phyloP scores from a whole-genome alignment of 2,888 invertebrate species.

The Temnothorax ravouxi region DNA sequence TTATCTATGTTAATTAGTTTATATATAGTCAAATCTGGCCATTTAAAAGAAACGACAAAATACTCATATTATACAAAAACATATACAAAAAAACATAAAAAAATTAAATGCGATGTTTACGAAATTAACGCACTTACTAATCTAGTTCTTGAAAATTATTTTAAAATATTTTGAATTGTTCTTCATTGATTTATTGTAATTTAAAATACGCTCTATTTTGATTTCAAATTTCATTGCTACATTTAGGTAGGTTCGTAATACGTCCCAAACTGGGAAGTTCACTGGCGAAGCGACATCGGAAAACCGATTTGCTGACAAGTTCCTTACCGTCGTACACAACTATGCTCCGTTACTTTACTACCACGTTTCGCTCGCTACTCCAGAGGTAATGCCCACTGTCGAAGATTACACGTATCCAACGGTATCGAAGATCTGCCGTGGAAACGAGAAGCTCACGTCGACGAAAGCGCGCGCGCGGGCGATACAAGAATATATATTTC shows the following conservation, averaged over 20 bases:
- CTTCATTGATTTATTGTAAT: neutral
- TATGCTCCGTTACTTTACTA: constrained; percentile 48
- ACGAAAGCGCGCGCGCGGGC: constrained; percentile 24
- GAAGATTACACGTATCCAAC: constrained; percentile 57
- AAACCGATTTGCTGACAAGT: constrained; percentile 54
- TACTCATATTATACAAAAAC: neutral
- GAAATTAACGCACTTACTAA: neutral
- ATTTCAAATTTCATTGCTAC: constrained; percentile 17
- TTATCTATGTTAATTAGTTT: neutral
- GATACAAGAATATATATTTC: constrained; percentile 56
- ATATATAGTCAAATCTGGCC: neutral
- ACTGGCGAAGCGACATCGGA: constrained; percentile 32
- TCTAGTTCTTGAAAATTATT: neutral
- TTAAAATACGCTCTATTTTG: neutral
- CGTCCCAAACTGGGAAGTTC: neutral
- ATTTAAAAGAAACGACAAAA: neutral
- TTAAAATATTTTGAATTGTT: neutral
- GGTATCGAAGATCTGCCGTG: constrained; percentile 43
- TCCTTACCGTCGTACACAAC: constrained; percentile 42
- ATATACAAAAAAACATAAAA: neutral
- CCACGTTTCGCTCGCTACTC: constrained; percentile 42
- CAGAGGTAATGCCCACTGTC: constrained; percentile 47
- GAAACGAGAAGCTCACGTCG: constrained; percentile 50
- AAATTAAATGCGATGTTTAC: neutral
- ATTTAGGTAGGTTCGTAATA: neutral